phyloP scores from a whole-genome alignment of 2,797 vertebrate species.

The Aphelocoma californica region DNA sequence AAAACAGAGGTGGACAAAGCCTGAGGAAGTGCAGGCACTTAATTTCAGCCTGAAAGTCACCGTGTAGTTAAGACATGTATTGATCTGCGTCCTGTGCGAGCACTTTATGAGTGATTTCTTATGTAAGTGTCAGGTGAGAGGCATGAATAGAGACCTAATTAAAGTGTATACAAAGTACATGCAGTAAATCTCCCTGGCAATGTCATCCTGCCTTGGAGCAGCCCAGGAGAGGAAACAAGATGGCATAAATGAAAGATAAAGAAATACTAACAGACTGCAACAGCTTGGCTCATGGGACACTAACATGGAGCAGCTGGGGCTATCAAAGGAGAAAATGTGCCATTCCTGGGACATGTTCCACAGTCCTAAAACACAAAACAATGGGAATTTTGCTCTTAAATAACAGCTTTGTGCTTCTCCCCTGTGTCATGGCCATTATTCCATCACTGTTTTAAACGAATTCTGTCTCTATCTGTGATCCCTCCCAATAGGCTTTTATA shows the following conservation, averaged over 20 bases:
- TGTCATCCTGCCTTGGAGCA: conserved; percentile 45
- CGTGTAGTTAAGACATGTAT: background rate
- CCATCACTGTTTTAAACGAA: background rate
- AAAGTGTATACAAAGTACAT: conserved; percentile 31
- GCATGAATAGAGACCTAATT: conserved; percentile 64
- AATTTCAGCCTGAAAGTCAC: conserved; percentile 50
- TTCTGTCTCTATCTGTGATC: background rate
- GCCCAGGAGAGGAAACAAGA: conserved; percentile 40
- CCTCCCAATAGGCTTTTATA: background rate
- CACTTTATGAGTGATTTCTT: conserved; percentile 67
- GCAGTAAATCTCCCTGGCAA: conserved; percentile 56
- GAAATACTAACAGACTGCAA: conserved; percentile 20
- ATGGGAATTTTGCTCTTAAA: background rate
- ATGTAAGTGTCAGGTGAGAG: conserved; percentile 50
- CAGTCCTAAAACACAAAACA: background rate
- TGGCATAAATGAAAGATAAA: conserved; percentile 53
- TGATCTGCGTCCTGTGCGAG: conserved; percentile 21
- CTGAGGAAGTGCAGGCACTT: conserved; percentile 20
- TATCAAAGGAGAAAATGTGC: background rate
- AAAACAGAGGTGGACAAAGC: background rate
- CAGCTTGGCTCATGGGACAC: background rate
- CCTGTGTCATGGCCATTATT: background rate
- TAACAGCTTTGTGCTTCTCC: background rate
- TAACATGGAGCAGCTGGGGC: background rate
- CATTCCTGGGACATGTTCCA: background rate